Conservation (phyloP, 2,797 vertebrate species). For the Artibeus lituratus region DNA sequence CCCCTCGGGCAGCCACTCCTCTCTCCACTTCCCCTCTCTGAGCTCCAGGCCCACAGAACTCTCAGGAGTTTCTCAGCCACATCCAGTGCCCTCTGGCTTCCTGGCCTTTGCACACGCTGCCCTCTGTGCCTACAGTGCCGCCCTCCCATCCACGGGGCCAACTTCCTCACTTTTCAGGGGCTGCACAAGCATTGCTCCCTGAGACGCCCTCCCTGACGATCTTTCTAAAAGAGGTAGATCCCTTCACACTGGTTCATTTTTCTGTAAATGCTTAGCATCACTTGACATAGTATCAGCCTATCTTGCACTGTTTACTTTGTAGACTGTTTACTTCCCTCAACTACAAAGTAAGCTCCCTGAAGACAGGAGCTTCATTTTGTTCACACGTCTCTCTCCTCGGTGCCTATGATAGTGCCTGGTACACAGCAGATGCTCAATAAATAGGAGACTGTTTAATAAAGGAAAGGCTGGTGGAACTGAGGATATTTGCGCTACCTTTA, state of each 20-base stretch:
- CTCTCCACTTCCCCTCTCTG: neutral
- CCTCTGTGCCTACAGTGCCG: neutral
- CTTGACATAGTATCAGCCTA: neutral
- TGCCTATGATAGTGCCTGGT: neutral
- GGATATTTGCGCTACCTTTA: neutral
- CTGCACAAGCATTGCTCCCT: neutral
- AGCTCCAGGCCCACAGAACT: neutral
- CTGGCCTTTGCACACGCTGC: neutral
- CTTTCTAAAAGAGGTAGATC: neutral
- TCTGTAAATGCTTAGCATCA: neutral
- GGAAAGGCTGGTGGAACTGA: neutral
- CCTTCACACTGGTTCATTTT: neutral
- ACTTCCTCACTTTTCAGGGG: neutral
- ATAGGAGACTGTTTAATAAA: neutral
- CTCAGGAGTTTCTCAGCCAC: neutral
- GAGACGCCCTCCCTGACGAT: neutral
- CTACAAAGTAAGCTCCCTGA: neutral
- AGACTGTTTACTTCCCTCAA: neutral
- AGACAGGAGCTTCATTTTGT: neutral
- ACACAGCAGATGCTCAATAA: neutral
- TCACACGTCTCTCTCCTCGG: neutral
- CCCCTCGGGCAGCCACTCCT: accelerated
- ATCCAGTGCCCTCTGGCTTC: neutral
- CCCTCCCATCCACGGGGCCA: neutral
- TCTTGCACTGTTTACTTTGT: neutral